Evolutionary conservation across 2,797 vertebrate genomes (phyloP), one percentile per base, ranked within the genome.

Genomic region (Poeciliopsis paucimaculata): DNA sequence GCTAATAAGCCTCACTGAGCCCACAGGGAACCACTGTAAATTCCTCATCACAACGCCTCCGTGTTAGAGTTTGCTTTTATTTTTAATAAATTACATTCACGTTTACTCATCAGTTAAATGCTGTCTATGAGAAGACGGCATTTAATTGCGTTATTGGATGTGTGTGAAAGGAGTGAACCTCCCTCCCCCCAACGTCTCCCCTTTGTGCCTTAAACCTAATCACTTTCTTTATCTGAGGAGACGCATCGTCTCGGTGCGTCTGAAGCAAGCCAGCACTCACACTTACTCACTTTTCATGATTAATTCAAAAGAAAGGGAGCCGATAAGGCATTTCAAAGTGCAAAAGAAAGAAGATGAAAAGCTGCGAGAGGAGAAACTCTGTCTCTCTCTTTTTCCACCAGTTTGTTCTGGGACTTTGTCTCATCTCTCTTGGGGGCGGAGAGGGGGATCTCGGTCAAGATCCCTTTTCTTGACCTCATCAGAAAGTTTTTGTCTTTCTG

Each of bases 251-350:
- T 86, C 81, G 82, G 83, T 78, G 74, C 57, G 76, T 87, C 80
- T 77, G 51, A 51, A 80, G 76, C 68, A 47, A 74, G 82, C 66
- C 0, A 31, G 62, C 77, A 74, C 76, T 78, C 68, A 66, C 80
- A 73, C 60, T 83, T 84, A 31, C 84, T 87, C 74, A 92, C 75
- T 82, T 88, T 83, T 88, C 82, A 88, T 91, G 88, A 86, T 86
- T 90, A 86, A 87, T 87, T 94, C 91, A 91, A 84, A 26, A 89
- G 85, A 76, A 31, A 55, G 77, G 51, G 79, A 79, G 81, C 81
- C 83, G 90, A 93, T 92, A 88, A 92, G 73, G 77, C 75, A 76
- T 88, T 87, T 89, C 85, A 90, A 88, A 89, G 86, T 84, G 88
- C 73, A 68, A 77, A 90, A 89, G 74, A 43, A 72, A 81, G 8